These are phyloP conservation scores for Micromys minutus DNA, from an alignment of 2,113 vertebrate species.

Conservation along the genomic window DNA sequence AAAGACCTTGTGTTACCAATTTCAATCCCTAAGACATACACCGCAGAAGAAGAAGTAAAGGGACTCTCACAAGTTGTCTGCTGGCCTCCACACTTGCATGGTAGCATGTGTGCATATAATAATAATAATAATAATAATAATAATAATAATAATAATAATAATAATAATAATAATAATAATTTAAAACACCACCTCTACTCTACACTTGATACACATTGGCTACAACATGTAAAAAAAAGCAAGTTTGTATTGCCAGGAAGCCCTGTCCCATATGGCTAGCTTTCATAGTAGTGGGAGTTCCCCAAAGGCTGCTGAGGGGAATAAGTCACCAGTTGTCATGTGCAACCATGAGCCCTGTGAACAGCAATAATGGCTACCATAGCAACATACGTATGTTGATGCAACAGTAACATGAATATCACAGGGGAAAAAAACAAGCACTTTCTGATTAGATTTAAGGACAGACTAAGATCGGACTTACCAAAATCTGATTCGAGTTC, in stretches of 20 bases:
- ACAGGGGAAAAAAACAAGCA: neutral
- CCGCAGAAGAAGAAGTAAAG: neutral
- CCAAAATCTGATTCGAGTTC: neutral
- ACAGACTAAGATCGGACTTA: too few species aligned
- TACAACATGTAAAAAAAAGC: neutral
- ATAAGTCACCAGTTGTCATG: neutral
- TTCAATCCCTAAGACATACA: neutral
- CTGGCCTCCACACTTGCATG: neutral
- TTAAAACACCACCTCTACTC: neutral
- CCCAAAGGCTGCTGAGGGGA: neutral
- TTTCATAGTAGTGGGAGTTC: neutral
- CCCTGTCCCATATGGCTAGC: neutral
- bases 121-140: too few species aligned
- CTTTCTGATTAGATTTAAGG: neutral
- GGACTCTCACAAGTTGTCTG: neutral
- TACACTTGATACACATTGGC: neutral
- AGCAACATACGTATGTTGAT: neutral
- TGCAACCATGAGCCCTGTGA: neutral
- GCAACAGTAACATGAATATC: neutral
- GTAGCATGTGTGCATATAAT: neutral
- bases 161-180: too few species aligned
- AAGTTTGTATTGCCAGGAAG: neutral
- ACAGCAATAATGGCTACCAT: neutral
- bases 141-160: neutral
- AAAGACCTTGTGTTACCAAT: neutral